A percentile compares a stretch with the other conserved stretches of the same genome.
Conservation (phyloP, 2,113 vertebrate genomes). For the Pao palembangensis region DNA sequence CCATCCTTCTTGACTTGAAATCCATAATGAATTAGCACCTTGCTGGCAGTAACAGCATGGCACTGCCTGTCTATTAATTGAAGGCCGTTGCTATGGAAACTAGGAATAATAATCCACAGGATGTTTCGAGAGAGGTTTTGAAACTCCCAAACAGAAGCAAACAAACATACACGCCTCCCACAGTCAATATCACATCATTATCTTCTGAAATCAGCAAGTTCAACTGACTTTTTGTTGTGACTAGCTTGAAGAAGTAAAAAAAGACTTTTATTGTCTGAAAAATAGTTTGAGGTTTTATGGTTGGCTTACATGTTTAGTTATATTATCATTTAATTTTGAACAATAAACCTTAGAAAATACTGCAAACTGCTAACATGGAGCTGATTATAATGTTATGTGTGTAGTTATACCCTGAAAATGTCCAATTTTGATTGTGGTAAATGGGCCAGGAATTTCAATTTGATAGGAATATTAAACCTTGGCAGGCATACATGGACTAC, state of each 20-base stretch:
- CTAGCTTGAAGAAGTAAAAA: slow-evolving; percentile 9
- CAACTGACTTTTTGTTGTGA: slow-evolving; percentile 9
- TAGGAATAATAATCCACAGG: slow-evolving; percentile 41
- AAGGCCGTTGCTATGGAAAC: slow-evolving; percentile 64
- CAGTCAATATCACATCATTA: slow-evolving; percentile 14
- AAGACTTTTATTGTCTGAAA: neutral
- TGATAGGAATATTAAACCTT: too few species aligned
- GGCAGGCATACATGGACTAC: neutral
- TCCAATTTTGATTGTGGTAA: too few species aligned
- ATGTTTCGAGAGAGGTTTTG: slow-evolving; percentile 13
- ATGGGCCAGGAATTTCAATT: too few species aligned
- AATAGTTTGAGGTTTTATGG: neutral
- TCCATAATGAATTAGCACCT: slow-evolving; percentile 66
- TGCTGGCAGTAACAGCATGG: slow-evolving; percentile 42
- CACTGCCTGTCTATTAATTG: slow-evolving; percentile 42
- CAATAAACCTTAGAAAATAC: too few species aligned
- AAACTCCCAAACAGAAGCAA: slow-evolving; percentile 8
- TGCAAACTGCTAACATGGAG: too few species aligned
- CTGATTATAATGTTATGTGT: too few species aligned
- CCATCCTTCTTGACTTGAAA: slow-evolving; percentile 21
- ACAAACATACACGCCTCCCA: neutral
- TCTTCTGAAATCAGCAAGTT: slow-evolving; percentile 9
- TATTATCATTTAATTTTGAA: neutral
- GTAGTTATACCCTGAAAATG: too few species aligned
- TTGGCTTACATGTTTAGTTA: neutral